These are phyloP conservation scores for Macrostomum lignano DNA, from an alignment of 1,140 invertebrate genomes.

Conservation along the genomic window DNA sequence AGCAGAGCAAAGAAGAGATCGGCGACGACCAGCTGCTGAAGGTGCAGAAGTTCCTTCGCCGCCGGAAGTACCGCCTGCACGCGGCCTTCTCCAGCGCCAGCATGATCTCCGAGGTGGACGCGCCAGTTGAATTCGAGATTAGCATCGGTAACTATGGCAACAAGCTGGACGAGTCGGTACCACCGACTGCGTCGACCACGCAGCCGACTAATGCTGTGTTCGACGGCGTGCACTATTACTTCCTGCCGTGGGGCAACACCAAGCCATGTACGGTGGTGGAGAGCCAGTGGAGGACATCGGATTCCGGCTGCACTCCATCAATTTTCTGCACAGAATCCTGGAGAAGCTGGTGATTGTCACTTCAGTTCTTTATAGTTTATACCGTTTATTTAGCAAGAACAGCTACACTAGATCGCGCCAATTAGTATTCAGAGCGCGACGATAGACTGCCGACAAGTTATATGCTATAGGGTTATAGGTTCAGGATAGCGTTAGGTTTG, in stretches of 20 bases:
- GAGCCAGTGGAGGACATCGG: constrained; percentile 30
- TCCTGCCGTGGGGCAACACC: constrained; percentile 29
- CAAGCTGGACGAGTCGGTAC: constrained; percentile 25
- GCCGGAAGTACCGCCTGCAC: constrained; percentile 26
- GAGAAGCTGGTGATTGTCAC: constrained; percentile 17
- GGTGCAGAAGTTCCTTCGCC: constrained; percentile 24
- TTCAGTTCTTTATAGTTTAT: too few relatives aligned
- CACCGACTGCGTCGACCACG: constrained; percentile 28
- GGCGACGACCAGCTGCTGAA: too few relatives aligned
- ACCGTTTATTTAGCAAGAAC: too few relatives aligned
- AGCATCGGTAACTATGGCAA: constrained; percentile 31
- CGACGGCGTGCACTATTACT: constrained; percentile 32
- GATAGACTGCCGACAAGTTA: too few relatives aligned
- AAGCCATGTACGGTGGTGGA: constrained; percentile 29
- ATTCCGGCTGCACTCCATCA: constrained; percentile 27
- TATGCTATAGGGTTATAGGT: too few relatives aligned
- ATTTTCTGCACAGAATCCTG: constrained; percentile 21
- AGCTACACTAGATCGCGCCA: too few relatives aligned
- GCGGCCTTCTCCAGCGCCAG: constrained; percentile 27
- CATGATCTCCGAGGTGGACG: constrained; percentile 26
- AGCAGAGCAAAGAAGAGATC: constrained; percentile 1
- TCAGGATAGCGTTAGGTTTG: too few relatives aligned
- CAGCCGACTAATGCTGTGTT: constrained; percentile 32
- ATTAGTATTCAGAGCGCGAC: too few relatives aligned
- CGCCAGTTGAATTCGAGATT: constrained; percentile 29